Evolutionary conservation across 2,888 invertebrate species (phyloP), one percentile per base, ranked within the genome.

Genomic region (Ectemnius continuus): DNA sequence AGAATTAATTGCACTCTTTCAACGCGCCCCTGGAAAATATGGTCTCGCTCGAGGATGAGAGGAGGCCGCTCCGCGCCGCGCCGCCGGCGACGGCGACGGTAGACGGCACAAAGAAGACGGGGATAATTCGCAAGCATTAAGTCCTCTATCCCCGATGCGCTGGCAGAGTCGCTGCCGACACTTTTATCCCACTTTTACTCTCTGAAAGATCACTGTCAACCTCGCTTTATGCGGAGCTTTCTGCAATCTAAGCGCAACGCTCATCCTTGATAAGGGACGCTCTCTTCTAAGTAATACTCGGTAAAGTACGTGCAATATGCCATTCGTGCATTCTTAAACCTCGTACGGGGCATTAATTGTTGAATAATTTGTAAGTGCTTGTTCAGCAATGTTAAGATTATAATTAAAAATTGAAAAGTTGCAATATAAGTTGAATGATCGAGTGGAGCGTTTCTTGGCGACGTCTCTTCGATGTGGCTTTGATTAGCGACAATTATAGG

Each of bases 401-500:
- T 8, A 4, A 48, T 48, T 1, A 48, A 48, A 48, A 47, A 45
- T 20, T 60, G 28, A 57, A 46, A 13, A 52, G 52, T 13, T 4
- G 4, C 28, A 59, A 28, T 52, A 68, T n/a, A 56, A 47, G 26
- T 68, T 16, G 1, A 2, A 20, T 67, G 48, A 63, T 67, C 58
- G 47, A 59, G 47, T 2, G 59, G 2, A 20, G 3, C 60, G 18
- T 26, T 56, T 60, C 72, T 73, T 28, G 13, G 14, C 8, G 64
- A 36, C 67, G 70, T 47, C 64, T 47, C 61, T 2, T 20, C 1
- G 2, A 20, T 20, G 63, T 79, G 62, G 67, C 67, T 72, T 73
- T 73, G 73, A 70, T 48, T 62, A 36, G 46, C 66, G 60, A 71
- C 83, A 74, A 78, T 80, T 76, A 74, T 62, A 61, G 57, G 46